phyloP scores from a whole-genome alignment of 2,113 vertebrate genomes.

The Apeltes quadracus region DNA sequence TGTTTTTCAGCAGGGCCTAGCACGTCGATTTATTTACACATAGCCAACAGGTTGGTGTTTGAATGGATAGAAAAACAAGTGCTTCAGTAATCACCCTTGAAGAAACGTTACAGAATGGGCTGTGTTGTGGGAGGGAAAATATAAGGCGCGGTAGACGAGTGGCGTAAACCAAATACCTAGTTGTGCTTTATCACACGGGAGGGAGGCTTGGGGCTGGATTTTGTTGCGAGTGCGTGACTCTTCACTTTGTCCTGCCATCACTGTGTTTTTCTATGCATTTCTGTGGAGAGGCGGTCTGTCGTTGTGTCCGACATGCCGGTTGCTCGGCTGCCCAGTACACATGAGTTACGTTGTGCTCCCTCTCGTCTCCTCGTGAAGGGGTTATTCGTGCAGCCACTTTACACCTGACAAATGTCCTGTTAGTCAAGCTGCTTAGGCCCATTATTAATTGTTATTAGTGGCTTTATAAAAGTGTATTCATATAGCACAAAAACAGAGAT shows the following conservation, averaged over 20 bases:
- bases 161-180: constrained; percentile 72
- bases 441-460: constrained; percentile 8
- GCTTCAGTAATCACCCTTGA: constrained; percentile 37
- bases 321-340: constrained; percentile 40
- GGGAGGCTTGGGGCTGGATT: constrained; percentile 52
- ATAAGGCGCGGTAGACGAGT: constrained; percentile 23
- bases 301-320: constrained; percentile 37
- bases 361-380: constrained; percentile 25
- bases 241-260: constrained; percentile 71
- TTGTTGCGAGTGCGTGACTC: constrained; percentile 60
- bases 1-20: constrained; percentile 58
- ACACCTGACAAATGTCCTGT: constrained; percentile 15
- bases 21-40: constrained; percentile 69
- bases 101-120: constrained; percentile 30
- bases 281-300: constrained; percentile 51
- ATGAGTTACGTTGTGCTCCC: constrained; percentile 17
- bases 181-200: constrained; percentile 67
- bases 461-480: neutral
- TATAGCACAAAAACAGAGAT: constrained; percentile 21
- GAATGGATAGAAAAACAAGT: constrained; percentile 39
- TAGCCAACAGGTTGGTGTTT: constrained; percentile 43
- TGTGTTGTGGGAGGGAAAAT: constrained; percentile 13
- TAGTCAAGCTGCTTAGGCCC: neutral
- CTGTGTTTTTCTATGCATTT: constrained; percentile 76
- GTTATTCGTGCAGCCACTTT: constrained; percentile 23